Evolutionary conservation across 2,888 invertebrate genomes (phyloP), one percentile per base, ranked within the genome.

Genomic region (Pristionchus exspectatus): DNA sequence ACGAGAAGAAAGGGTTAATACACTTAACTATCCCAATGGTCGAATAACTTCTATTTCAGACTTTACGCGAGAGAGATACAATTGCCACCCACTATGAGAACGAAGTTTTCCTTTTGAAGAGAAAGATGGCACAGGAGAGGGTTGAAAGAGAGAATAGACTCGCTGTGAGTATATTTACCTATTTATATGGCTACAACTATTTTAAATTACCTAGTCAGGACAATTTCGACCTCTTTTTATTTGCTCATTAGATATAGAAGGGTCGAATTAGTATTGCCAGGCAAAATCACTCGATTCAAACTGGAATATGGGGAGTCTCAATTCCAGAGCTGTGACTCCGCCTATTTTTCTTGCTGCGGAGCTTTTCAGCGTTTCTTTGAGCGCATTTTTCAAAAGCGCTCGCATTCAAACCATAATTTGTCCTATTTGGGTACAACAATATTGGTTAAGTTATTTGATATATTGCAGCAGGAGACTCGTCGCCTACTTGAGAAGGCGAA

Each of bases 401-500:
- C 38, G 38, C 38, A 38, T 38, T 38, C 38, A 38, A 38, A 38
- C 69, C 4, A n/a, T 7, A n/a, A 50, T 18, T 44, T 56, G 54
- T 54, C 10, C n/a, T 54, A 50, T 56, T 54, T 27, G 27, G 74
- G 38, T 38, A 5, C 3, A 3, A 5, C 3, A 3, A 3, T 38
- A 38, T 2, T 38, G 38, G 38, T 38, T 38, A 5, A 38, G 38
- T 38, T 38, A 38, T 38, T 38, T 38, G 38, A 38, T 38, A 38
- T 56, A n/a, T 30, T 84, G 18, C 18, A 84, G 84, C 16, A 16
- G 0, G 84, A 84, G n/a, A 59, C 56, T 30, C 84, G 84, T 30
- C 84, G 84, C 30, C 59, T 84, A 4, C 59, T 84, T n/a, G 59
- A 84, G 84, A 84, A 84, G 18, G 84, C 84, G 33, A 77, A 77